Evolutionary conservation across 2,888 invertebrate genomes (phyloP), one percentile per base, ranked within the genome.

Genomic region (Mythimna pallens): DNA sequence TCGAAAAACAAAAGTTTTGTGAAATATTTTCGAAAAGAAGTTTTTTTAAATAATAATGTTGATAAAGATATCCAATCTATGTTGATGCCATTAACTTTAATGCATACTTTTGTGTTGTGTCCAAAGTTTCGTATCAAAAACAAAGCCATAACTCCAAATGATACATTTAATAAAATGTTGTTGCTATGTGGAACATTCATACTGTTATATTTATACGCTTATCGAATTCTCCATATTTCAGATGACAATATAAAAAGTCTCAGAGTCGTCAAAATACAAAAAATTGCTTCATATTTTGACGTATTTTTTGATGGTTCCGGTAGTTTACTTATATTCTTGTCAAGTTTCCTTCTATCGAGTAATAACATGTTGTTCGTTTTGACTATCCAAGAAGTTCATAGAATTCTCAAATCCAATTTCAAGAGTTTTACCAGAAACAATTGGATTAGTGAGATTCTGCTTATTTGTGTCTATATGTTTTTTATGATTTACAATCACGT

Each of bases 301-400:
- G 17, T 57, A 14, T 30, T 57, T 7, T 57, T 57, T 8, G 55
- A 57, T 57, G 8, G 55, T 57, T 17, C 30, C 14, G 30, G 55
- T 57, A 14, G 25, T 14, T 30, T 57, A 17, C 17, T 17, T 8
- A 62, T 50, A 17, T n/a, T 62, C n/a, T 5, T 55, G 2, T n/a
- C 17, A 8, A 59, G 59, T 43, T n/a, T 34, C 3, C 4, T 59
- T 40, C 25, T 71, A 4, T 72, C 54, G 8, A 54, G 47, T 20
- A 43, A 43, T 34, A n/a, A 55, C 25, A 22, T 72, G 10, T 8
- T 25, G 8, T 55, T 72, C 5, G 20, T 62, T 20, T n/a, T 72
- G 36, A 63, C n/a, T 17, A 62, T 62, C 17, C 62, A 73, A 73
- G 25, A 73, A 36, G n/a, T 47, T 4, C 62, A 73, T 36, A 43